Percentiles rank a stretch among this genome's conserved stretches.
Evolutionary conservation across 2,113 vertebrate species (phyloP).

Genomic region (Arvicanthis niloticus): DNA sequence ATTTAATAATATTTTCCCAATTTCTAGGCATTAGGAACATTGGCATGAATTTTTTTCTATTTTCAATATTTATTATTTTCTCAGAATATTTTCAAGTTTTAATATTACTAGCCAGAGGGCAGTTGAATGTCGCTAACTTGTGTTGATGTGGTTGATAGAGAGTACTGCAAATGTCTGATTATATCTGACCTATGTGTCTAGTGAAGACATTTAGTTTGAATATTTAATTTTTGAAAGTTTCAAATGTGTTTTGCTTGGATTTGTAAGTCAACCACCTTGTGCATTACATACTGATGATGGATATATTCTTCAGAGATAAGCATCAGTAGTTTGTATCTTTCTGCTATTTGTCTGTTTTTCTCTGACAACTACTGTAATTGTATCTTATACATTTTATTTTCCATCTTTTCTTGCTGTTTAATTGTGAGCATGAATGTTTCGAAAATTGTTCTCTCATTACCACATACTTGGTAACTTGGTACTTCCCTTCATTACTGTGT

Average conservation of each 20-base stretch:
- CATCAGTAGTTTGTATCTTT: background rate
- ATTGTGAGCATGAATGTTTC: background rate
- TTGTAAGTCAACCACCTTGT: background rate
- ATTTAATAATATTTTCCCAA: background rate
- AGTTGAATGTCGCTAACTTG: background rate
- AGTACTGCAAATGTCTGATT: background rate
- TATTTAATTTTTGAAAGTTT: background rate
- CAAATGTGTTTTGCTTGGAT: background rate
- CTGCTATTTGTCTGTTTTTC: background rate
- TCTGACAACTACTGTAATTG: background rate
- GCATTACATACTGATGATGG: background rate
- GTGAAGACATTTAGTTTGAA: background rate
- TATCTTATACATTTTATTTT: background rate
- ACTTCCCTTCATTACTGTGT: background rate
- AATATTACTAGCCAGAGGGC: background rate
- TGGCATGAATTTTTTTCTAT: background rate
- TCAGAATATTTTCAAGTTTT: background rate
- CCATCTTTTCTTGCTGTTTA: background rate
- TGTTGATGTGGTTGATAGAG: background rate
- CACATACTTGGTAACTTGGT: background rate
- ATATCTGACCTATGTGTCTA: background rate
- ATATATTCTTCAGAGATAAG: background rate
- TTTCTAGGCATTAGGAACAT: background rate
- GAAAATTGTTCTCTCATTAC: background rate
- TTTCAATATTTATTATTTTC: background rate